Percentiles rank a stretch among this genome's conserved stretches.
phyloP scores from a whole-genome alignment of 1,140 invertebrate species.

The Globodera rostochiensis region DNA sequence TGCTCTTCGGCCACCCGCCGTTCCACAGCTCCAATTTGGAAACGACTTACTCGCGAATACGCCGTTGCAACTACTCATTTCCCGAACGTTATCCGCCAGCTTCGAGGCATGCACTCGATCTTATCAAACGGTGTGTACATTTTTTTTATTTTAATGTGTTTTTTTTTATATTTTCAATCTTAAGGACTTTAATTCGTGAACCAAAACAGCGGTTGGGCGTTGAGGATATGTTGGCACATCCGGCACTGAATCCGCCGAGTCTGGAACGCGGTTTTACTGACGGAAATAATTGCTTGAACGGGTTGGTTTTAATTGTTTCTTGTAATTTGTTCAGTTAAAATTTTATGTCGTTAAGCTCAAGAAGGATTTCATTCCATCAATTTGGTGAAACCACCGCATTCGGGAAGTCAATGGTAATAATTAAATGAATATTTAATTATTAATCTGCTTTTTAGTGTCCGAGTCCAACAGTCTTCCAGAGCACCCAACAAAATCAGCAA shows the following conservation, averaged over 20 bases:
- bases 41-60: constrained; percentile 39
- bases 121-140: constrained; percentile 1
- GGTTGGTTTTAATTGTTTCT: too few relatives aligned
- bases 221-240: constrained; percentile 43
- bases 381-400: too few relatives aligned
- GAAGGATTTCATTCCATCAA: too few relatives aligned
- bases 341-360: too few relatives aligned
- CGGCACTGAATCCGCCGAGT: constrained; percentile 18
- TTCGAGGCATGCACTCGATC: constrained; percentile 39
- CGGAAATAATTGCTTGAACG: too few relatives aligned
- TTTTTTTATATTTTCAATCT: constrained; percentile 10
- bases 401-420: too few relatives aligned
- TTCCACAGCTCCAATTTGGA: constrained; percentile 47
- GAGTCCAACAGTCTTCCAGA: too few relatives aligned
- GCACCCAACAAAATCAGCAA: too few relatives aligned
- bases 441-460: too few relatives aligned
- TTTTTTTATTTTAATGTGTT: background rate
- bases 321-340: too few relatives aligned
- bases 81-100: constrained; percentile 41
- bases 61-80: constrained; percentile 47
- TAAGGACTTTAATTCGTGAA: constrained; percentile 43
- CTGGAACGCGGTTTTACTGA: background rate
- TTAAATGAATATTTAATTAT: too few relatives aligned
- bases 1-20: constrained; percentile 45
- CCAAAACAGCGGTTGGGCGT: constrained; percentile 42